These are phyloP conservation scores for Drosophila sordidula DNA, from an alignment of 2,888 invertebrate genomes.

Conservation along the genomic window DNA sequence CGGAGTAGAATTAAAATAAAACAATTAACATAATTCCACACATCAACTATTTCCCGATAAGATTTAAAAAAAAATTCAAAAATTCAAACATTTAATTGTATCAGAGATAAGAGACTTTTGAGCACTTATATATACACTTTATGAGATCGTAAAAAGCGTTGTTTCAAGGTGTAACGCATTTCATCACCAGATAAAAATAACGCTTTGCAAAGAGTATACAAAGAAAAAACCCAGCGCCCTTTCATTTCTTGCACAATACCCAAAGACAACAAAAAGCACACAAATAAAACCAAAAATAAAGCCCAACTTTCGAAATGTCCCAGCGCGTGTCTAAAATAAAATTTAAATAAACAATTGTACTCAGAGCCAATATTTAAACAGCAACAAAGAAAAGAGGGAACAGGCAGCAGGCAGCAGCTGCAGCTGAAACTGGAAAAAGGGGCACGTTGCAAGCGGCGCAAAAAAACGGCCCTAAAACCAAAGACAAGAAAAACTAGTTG, in stretches of 20 bases:
- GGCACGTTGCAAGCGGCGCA: constrained; percentile 49
- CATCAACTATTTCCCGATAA: too few relatives aligned
- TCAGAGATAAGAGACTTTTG: too few relatives aligned
- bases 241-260: constrained; percentile 41
- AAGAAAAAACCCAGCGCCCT: constrained; percentile 22
- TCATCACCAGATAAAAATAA: neutral
- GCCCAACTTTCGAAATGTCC: constrained; percentile 31
- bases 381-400: constrained; percentile 18
- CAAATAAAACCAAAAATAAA: constrained; percentile 4
- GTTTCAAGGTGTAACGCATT: neutral
- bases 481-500: constrained; percentile 77
- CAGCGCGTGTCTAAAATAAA: constrained; percentile 34
- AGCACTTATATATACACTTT: too few relatives aligned
- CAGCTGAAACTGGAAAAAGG: constrained; percentile 40
- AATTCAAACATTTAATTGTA: too few relatives aligned
- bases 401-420: constrained; percentile 18
- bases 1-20: too few relatives aligned
- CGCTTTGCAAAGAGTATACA: neutral
- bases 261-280: constrained; percentile 6
- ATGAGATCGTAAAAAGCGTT: too few relatives aligned
- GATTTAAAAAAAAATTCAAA: too few relatives aligned
- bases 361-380: constrained; percentile 44
- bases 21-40: too few relatives aligned
- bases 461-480: constrained; percentile 52
- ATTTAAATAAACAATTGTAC: constrained; percentile 32